A percentile compares a stretch with the other conserved stretches of the same genome.
Evolutionary conservation across 2,888 invertebrate genomes (phyloP).

Genomic region (Andrena chrysosceles): DNA sequence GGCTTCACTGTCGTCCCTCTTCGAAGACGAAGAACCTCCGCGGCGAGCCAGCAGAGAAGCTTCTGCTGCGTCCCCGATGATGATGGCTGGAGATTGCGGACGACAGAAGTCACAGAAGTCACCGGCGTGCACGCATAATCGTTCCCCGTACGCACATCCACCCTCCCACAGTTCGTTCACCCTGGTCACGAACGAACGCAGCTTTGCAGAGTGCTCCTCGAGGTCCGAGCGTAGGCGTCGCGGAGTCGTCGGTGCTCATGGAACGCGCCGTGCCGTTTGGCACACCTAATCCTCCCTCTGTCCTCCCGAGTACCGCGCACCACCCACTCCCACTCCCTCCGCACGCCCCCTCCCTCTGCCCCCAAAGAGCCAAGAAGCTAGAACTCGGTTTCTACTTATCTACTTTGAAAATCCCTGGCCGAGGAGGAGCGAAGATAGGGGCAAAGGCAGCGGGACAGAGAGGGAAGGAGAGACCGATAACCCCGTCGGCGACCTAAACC

Average conservation of each 20-base stretch:
- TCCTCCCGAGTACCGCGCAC: slow-evolving; percentile 35
- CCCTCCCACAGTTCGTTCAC: slow-evolving; percentile 30
- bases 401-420: slow-evolving; percentile 82
- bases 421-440: slow-evolving; percentile 37
- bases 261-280: slow-evolving; percentile 47
- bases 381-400: slow-evolving; percentile 74
- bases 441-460: slow-evolving; percentile 11
- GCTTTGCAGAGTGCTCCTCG: background rate
- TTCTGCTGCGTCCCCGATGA: background rate
- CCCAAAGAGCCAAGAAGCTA: slow-evolving; percentile 27
- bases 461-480: slow-evolving; percentile 76
- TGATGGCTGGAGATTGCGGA: background rate
- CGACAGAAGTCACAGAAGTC: background rate
- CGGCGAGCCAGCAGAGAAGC: background rate
- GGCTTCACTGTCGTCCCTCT: too few relatives aligned
- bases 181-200: slow-evolving; percentile 2
- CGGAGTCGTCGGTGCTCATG: slow-evolving; percentile 47
- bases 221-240: slow-evolving; percentile 30
- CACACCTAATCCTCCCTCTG: slow-evolving; percentile 64
- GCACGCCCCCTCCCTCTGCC: background rate
- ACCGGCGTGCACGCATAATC: background rate
- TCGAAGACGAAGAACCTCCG: too few relatives aligned
- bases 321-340: background rate
- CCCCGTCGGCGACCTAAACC: slow-evolving; percentile 81
- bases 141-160: background rate